Base-by-base conservation (phyloP, 1,140 invertebrate genomes). In the Magallana gigas region DNA sequence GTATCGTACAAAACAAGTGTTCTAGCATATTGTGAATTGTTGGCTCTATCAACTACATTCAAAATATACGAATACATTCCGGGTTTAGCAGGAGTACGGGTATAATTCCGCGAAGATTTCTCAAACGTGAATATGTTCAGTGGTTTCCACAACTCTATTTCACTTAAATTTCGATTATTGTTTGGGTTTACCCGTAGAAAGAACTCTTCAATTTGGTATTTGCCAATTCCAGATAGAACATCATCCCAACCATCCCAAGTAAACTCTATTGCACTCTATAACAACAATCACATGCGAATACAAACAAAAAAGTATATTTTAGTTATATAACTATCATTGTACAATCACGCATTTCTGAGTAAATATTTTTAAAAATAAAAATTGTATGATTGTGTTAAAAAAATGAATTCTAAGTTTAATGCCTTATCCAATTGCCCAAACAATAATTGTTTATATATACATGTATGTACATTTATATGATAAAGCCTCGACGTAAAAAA, bases 61-160 rank as follows among this genome's bases (percentile, higher is more conserved):
- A 84, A 14, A 7, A 84, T 18, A 16, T 29, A 36, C 1, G 83
- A 84, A 16, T 62, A 84, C 83, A 84, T 84, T 0, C 83, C 83
- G 5, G 58, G 83, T 12, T 58, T 7, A 18, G 18, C 16, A 0
- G 83, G 83, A 18, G n/a, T 60, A 29, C 12, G 5, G 1, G 83
- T 84, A 60, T 12, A 29, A 6, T 14, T 11, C 18, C 9, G 0
- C 8, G 18, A 1, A n/a, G 14, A 60, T 4, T 18, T 16, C 36
- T 0, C 0, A 1, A 84, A 18, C 14, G 18, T 16, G 11, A 36
- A 48, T 16, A 9, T 8, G 0, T 23, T 14, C 58, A 11, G 9
- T 4, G 83, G 57, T 14, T 36, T 9, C 57, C 23, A 84, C 1
- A 57, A 23, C 1, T 84, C 83, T 7, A 0, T 14, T 62, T 84